A percentile compares a stretch with the other conserved stretches of the same genome.
phyloP scores from a whole-genome alignment of 2,888 invertebrate species.

The Nudaria mundana region DNA sequence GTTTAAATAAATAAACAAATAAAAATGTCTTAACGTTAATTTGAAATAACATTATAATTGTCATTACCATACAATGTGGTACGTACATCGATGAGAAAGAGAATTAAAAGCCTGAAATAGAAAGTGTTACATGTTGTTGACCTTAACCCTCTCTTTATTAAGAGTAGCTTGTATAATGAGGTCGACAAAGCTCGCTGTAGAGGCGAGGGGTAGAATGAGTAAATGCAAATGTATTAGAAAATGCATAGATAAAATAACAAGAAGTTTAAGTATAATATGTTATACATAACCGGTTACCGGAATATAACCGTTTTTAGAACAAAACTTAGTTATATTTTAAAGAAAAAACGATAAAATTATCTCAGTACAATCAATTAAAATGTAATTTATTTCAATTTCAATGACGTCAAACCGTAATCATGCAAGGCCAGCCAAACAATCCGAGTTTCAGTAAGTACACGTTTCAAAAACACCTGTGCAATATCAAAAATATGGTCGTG shows the following conservation, averaged over 20 bases:
- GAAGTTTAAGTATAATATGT: no score
- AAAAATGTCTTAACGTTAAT: no score
- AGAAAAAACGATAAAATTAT: not conserved
- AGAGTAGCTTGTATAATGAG: not conserved
- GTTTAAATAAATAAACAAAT: no score
- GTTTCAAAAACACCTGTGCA: conserved; percentile 27
- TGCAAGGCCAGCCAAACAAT: conserved; percentile 28
- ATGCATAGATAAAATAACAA: no score
- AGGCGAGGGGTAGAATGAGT: not conserved
- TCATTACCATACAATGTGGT: no score
- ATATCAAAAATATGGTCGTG: conserved; percentile 13
- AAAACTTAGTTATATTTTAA: no score
- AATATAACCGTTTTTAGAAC: no score
- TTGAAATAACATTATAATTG: no score
- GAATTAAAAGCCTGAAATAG: no score
- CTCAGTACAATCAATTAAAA: not conserved
- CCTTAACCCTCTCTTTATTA: not conserved
- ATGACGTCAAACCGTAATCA: conserved; percentile 25
- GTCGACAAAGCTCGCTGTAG: not conserved
- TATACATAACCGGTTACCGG: not conserved
- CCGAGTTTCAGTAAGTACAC: conserved; percentile 10
- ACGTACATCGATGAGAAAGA: no score
- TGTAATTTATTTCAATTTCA: conserved; percentile 9
- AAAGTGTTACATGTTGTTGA: not conserved
- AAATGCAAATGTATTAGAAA: no score